These are phyloP conservation scores for Mechanitis messenoides DNA, from an alignment of 2,888 invertebrate genomes.

Conservation along the genomic window DNA sequence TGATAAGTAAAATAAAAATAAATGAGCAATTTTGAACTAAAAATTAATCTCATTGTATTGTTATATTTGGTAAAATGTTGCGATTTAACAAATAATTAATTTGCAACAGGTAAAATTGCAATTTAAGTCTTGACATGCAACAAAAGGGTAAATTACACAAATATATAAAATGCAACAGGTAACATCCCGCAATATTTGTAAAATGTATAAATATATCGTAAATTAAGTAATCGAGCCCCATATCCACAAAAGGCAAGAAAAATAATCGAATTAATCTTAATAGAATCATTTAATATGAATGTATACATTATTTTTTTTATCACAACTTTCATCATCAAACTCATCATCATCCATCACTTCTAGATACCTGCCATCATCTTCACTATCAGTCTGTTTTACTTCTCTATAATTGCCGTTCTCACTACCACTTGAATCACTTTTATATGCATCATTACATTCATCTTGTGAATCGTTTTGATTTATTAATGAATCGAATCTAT, in stretches of 20 bases:
- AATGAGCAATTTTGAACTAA: too few relatives aligned
- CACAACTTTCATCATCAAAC: constrained; percentile 37
- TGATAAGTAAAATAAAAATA: too few relatives aligned
- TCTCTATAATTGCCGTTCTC: constrained; percentile 43
- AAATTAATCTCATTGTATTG: too few relatives aligned
- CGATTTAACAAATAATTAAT: too few relatives aligned
- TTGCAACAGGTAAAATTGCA: too few relatives aligned
- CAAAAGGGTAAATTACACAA: too few relatives aligned
- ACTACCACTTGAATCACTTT: constrained; percentile 44
- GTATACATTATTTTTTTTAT: constrained; percentile 18
- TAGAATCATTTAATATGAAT: constrained; percentile 20
- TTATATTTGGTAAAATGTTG: too few relatives aligned
- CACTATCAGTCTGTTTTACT: constrained; percentile 53
- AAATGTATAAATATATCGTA: neutral
- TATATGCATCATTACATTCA: constrained; percentile 44
- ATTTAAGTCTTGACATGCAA: too few relatives aligned
- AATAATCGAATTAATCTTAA: neutral
- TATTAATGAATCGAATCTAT: constrained; percentile 37
- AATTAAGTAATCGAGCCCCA: neutral
- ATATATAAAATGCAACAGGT: neutral
- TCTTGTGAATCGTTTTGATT: constrained; percentile 33
- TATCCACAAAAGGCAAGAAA: constrained; percentile 11
- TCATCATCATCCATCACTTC: constrained; percentile 68
- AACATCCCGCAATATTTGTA: neutral
- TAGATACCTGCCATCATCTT: constrained; percentile 59